Conservation (phyloP, 2,888 invertebrate species). For the Cabera pusaria region DNA sequence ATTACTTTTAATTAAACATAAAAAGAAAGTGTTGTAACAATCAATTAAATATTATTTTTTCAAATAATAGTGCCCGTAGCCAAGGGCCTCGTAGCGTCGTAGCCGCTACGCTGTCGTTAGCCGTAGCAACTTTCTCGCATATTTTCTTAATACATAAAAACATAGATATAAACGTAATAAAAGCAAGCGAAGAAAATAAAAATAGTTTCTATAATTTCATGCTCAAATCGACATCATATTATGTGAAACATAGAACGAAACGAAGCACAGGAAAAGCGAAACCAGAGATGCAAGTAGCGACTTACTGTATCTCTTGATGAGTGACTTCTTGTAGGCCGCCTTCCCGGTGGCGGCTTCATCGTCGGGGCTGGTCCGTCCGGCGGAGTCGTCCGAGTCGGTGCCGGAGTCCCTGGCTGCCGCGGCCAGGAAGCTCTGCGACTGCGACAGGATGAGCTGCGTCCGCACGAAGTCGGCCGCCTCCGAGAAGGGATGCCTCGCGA, state of each 20-base stretch:
- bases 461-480: constrained; percentile 78
- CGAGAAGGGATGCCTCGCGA: constrained; percentile 76
- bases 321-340: constrained; percentile 93
- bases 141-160: no score
- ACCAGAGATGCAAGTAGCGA: constrained; percentile 44
- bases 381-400: constrained; percentile 92
- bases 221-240: no score
- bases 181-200: no score
- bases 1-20: no score
- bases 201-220: no score
- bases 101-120: constrained; percentile 7
- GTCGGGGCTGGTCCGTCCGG: constrained; percentile 86
- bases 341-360: constrained; percentile 73
- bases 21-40: constrained; percentile 9
- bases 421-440: constrained; percentile 77
- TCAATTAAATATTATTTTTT: no score
- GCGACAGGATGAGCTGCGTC: constrained; percentile 73
- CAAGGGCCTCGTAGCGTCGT: constrained; percentile 15
- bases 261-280: no score
- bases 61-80: constrained; percentile 17
- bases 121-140: constrained; percentile 25
- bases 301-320: constrained; percentile 98
- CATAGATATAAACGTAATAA: no score
- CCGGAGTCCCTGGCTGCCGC: constrained; percentile 86
- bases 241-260: no score